Evolutionary conservation across 2,113 vertebrate species (phyloP), one percentile per base, ranked within the genome.

Genomic region (Carassius auratus): DNA sequence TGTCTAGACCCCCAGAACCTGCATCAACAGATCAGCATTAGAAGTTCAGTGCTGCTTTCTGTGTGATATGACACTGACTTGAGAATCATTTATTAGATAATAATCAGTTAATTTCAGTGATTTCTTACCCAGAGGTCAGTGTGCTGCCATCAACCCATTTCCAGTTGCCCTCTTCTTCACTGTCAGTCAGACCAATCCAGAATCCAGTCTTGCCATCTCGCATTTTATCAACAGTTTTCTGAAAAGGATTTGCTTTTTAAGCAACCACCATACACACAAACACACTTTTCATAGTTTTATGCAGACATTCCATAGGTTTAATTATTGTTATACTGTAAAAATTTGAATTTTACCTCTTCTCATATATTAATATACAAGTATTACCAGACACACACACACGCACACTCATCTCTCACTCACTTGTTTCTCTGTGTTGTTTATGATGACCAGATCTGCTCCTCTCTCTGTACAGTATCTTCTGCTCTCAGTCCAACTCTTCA

Each of bases 361-460:
- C 57, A n/a, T 59, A n/a, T 3, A 9, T 21, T 19, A 59, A 9
- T 59, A 8, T 59, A 59, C 57, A 59, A 2, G 8, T 9, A 59
- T n/a, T n/a, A 8, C 57, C 2, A 59, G 17, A 61, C 76, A 64
- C 23, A 62, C n/a, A n/a, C n/a, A n/a, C n/a, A n/a, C n/a, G n/a
- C n/a, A n/a, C n/a, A 26, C 10, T 2, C 23, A 13, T 13, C 4
- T 26, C 12, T 13, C 23, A 64, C 61, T 64, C n/a, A 62, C 61
- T 13, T 26, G 10, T 64, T 64, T 10, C 61, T 64, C n/a, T 26
- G 4, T 64, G 61, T 64, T 64, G 61, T 64, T 64, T 26, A 64
- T 64, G 61, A 26, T 64, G 61, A 64, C 26, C 23, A 64, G 61
- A 64, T 64, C 23, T 64, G 61, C 61, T 64, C 61, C 61, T 64